A percentile compares a stretch with the other conserved stretches of the same genome.
phyloP scores from a whole-genome alignment of 2,797 vertebrate species.

The Anomalospiza imberbis region DNA sequence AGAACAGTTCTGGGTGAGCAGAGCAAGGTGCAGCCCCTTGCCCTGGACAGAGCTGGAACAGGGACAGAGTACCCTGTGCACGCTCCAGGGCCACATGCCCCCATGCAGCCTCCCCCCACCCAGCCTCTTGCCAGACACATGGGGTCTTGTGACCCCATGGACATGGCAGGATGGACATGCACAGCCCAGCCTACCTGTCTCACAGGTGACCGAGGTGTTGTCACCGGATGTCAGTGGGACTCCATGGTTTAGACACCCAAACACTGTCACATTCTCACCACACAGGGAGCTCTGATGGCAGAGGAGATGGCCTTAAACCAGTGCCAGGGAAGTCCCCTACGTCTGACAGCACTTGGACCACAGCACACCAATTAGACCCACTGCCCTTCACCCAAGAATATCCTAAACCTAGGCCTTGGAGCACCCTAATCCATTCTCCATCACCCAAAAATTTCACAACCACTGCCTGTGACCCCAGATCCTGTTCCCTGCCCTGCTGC shows the following conservation, averaged over 20 bases:
- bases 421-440: background rate
- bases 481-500: background rate
- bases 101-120: background rate
- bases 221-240: constrained; percentile 86
- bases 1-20: background rate
- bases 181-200: constrained; percentile 81
- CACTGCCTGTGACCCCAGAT: background rate
- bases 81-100: background rate
- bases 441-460: background rate
- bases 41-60: background rate
- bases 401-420: background rate
- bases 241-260: constrained; percentile 92
- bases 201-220: constrained; percentile 85
- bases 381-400: background rate
- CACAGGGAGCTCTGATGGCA: constrained; percentile 68
- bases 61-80: background rate
- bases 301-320: background rate
- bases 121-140: background rate
- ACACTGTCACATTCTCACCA: constrained; percentile 91
- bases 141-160: background rate
- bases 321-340: background rate
- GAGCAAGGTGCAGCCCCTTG: background rate
- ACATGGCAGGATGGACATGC: background rate
- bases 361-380: background rate
- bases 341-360: background rate